Evolutionary conservation across 64 coral and sea anemone genomes (phyloP), one percentile per base, ranked within the genome.

Genomic region (Montipora cactus): DNA sequence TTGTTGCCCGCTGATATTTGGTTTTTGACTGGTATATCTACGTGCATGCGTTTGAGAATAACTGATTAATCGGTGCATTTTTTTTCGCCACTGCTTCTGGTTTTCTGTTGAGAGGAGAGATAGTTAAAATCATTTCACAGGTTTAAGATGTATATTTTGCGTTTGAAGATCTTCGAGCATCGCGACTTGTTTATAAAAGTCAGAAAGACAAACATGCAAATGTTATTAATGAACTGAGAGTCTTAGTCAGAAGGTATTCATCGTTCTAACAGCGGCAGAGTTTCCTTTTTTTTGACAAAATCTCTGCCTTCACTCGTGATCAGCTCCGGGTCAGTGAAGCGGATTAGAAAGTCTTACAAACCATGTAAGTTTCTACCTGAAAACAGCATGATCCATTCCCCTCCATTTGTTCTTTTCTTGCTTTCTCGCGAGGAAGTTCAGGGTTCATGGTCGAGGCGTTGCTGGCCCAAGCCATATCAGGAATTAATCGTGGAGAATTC

Each of bases 131-230:
- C 37, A 37, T 37, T 37, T 37, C 37, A 37, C 37, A 37, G 37
- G 37, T 37, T 37, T 37, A 37, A 37, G 37, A 37, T 37, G 37
- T 37, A 37, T 37, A 37, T 37, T 37, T 37, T 37, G 37, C 37
- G 37, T 37, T 37, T 37, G 37, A 37, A 37, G 37, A 37, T 37
- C 37, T 37, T 0, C 37, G 37, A 37, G 37, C 37, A 37, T 37
- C 37, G 37, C 37, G 37, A 68, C 15, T 84, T 84, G 59, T 84
- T 84, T 84, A 84, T 59, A 84, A 71, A 86, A 49, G 14, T 8
- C 67, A 20, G 37, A 51, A 23, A 72, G 46, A 72, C 66, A 50
- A 50, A 8, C 62, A 71, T 49, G 45, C 47, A 86, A 84, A 84
- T 84, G 16, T 25, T 44, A 68, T 84, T 48, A n/a, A 86, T 86